Conservation (phyloP, 2,888 invertebrate genomes). For the Crossocerus cetratus region DNA sequence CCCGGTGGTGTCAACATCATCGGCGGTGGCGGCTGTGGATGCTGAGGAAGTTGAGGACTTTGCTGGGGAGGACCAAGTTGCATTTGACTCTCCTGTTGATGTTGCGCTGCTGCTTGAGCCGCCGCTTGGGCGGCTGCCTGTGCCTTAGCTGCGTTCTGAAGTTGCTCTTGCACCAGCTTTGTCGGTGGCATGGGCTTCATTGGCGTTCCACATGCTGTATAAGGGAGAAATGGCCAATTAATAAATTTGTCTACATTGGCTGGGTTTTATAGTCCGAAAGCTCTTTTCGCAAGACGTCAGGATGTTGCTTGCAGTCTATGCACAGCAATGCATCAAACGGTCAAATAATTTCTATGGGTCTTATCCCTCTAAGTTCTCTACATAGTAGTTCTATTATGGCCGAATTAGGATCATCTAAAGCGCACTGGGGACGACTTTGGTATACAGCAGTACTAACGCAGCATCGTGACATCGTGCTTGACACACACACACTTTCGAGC, state of each 20-base stretch:
- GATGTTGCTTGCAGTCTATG: slow-evolving; percentile 27
- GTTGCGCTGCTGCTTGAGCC: slow-evolving; percentile 69
- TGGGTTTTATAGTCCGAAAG: slow-evolving; percentile 56
- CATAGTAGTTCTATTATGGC: too few relatives aligned
- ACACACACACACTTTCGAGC: slow-evolving; percentile 42
- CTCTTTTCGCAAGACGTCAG: slow-evolving; percentile 45
- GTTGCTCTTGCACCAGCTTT: slow-evolving; percentile 82
- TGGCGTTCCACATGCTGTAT: slow-evolving; percentile 80
- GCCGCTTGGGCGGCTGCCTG: slow-evolving; percentile 75
- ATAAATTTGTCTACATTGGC: background rate
- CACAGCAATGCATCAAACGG: background rate
- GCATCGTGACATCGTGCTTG: slow-evolving; percentile 27
- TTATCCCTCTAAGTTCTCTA: too few relatives aligned
- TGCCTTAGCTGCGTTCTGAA: slow-evolving; percentile 74
- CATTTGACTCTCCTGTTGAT: slow-evolving; percentile 74
- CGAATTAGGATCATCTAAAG: too few relatives aligned
- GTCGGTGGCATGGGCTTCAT: slow-evolving; percentile 88
- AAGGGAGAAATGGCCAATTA: slow-evolving; percentile 37
- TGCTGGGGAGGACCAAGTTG: slow-evolving; percentile 73
- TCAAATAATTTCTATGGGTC: background rate
- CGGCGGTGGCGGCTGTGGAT: slow-evolving; percentile 78
- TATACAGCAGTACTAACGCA: background rate
- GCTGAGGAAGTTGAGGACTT: slow-evolving; percentile 72
- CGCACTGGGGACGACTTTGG: background rate
- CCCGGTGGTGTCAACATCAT: slow-evolving; percentile 88